A percentile compares a stretch with the other conserved stretches of the same genome.
phyloP scores from a whole-genome alignment of 2,113 vertebrate species.

The Ptilonorhynchus violaceus region DNA sequence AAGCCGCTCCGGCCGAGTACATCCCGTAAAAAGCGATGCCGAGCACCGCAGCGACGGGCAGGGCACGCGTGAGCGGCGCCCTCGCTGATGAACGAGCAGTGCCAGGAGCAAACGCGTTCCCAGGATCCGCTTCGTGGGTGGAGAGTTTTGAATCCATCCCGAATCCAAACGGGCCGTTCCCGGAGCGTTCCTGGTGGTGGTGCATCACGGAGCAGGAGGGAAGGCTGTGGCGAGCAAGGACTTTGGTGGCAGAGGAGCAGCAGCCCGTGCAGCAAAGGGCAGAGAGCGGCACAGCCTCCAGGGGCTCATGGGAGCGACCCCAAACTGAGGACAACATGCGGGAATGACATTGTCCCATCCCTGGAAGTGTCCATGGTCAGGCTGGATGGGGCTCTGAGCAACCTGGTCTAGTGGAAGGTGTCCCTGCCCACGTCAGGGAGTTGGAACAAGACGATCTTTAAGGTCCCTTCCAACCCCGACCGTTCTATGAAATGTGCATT shows the following conservation, averaged over 20 bases:
- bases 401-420: neutral
- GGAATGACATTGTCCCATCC: neutral
- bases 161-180: rapidly evolving
- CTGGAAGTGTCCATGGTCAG: neutral
- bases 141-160: neutral
- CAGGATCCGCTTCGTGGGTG: rapidly evolving
- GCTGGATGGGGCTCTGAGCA: neutral
- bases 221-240: rapidly evolving
- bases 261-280: neutral
- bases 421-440: neutral
- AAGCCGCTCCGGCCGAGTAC: neutral
- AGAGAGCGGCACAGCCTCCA: neutral
- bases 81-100: rapidly evolving
- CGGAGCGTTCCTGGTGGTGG: rapidly evolving
- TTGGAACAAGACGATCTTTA: rapidly evolving
- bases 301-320: rapidly evolving
- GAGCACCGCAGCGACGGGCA: neutral
- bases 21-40: rapidly evolving
- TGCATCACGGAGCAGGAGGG: rapidly evolving
- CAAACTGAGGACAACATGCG: rapidly evolving
- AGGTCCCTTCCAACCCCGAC: neutral
- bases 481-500: rapidly evolving
- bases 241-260: neutral
- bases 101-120: rapidly evolving
- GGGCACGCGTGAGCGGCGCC: neutral